phyloP scores from a whole-genome alignment of 2,797 vertebrate genomes.

The Apodemus agrarius region DNA sequence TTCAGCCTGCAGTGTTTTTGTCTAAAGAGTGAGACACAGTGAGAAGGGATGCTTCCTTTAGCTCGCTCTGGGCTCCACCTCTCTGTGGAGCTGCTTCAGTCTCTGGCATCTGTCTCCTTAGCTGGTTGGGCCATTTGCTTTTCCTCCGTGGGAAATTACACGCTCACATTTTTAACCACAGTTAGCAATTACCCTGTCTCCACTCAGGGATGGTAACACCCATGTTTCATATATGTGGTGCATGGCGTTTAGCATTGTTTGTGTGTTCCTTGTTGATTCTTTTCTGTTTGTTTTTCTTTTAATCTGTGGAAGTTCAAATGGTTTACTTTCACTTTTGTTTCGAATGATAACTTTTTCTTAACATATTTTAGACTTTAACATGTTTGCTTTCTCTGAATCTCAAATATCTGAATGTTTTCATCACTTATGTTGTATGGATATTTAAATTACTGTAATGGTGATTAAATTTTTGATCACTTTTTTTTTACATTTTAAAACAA shows the following conservation, averaged over 20 bases:
- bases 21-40: neutral
- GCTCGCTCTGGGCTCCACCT: neutral
- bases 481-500: neutral
- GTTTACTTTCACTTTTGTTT: neutral
- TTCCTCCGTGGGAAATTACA: neutral
- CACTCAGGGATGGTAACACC: no score
- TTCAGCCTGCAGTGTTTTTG: neutral
- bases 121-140: no score
- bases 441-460: neutral
- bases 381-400: neutral
- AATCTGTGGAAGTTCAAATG: no score
- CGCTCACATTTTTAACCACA: no score
- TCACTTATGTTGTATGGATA: no score
- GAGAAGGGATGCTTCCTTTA: neutral
- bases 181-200: neutral
- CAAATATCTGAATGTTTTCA: neutral
- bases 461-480: neutral
- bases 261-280: neutral
- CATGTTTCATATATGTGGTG: neutral
- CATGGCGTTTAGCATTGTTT: neutral
- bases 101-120: neutral
- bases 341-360: neutral
- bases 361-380: neutral
- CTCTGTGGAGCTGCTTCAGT: no score
- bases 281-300: neutral